Base-by-base conservation (phyloP, 2,888 invertebrate species). In the Prosopocoilus inquinatus region DNA sequence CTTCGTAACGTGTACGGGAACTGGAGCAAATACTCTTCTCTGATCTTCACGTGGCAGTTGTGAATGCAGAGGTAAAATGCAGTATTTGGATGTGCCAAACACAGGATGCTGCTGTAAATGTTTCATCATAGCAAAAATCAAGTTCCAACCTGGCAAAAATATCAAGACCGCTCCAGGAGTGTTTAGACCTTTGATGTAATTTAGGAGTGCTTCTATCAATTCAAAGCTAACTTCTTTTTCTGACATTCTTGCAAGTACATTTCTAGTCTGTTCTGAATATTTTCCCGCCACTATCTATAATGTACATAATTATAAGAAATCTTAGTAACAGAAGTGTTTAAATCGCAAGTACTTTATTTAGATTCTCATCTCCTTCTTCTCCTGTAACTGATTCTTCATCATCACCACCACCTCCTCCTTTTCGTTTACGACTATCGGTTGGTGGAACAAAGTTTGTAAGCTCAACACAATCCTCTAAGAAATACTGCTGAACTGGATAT, bases 41-140 rank as follows among this genome's bases (percentile, higher is more conserved):
- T 99, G 98, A 71, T 98, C 98, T 61, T 95, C 95, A 43, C 96
- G 82, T 0, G 98, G 96, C 63, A 99, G 86, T 78, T 97, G 97
- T 1, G 97, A 97, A 77, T 99, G 99, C n/a, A 99, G 82, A 0
- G 98, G 98, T 59, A 99, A 80, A 50, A 98, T 87, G 2, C 85
- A 77, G 72, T 89, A 97, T 28, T 82, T 78, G 0, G 80, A 72
- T 2, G 82, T 77, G 35, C 87, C 86, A 60, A 73, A 74, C 3
- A 76, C 71, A 0, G 84, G 83, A 72, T 91, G 89, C 54, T 84
- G 84, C 67, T 90, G 88, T 33, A 98, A 80, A 68, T 88, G 88
- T 71, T 90, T 90, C 87, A 94, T 88, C 48, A 97, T 80, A 0
- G 92, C 89, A 77, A 95, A 95, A 68, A 99, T 99, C 9, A 96